Base-by-base conservation (phyloP, 2,888 invertebrate species). In the Cyclophora albipunctata region DNA sequence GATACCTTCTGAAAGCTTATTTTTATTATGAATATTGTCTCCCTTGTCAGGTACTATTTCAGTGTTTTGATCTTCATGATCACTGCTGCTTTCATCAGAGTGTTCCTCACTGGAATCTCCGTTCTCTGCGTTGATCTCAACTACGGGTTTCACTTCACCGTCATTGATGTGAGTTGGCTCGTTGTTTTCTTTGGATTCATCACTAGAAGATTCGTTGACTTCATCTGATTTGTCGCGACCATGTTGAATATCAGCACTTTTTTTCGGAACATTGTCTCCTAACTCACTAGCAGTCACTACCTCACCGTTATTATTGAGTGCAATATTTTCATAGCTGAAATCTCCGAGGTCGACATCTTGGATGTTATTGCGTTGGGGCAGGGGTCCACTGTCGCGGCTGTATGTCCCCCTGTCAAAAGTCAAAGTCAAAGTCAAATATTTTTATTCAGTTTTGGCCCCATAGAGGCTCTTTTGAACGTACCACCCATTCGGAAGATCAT, bases 101-200 rank as follows among this genome's bases (percentile, higher is more conserved):
- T 58, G 63, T 58, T 71, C 72, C 49, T 68, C 69, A 45, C 52
- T 59, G 20, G 70, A 71, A 51, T 77, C 78, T 40, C 50, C 59
- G 55, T 69, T 74, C 7, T 69, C 72, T 47, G 59, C 64, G 58
- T 77, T 78, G 33, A 81, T 71, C 74, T 88, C 87, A 33, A 84
- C 75, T 5, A 87, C 87, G 43, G 88, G 86, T 63, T 76, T 84
- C 2, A 84, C 68, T 72, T 84, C 84, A 34, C 71, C 85, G 42
- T 82, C 79, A 58, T 85, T 79, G 46, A 81, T 75, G 37, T 69
- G 64, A 42, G 72, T 62, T 45, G 69, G 67, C 45, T 70, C 64
- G 51, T 63, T 58, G 54, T 62, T 61, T 45, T 66, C 66, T 49
- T 67, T 62, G 5, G 48, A 55, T 51, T 67, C 64, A 7, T 57